These are phyloP conservation scores for Coboldia fuscipes DNA, from an alignment of 1,140 invertebrate genomes.

Conservation along the genomic window DNA sequence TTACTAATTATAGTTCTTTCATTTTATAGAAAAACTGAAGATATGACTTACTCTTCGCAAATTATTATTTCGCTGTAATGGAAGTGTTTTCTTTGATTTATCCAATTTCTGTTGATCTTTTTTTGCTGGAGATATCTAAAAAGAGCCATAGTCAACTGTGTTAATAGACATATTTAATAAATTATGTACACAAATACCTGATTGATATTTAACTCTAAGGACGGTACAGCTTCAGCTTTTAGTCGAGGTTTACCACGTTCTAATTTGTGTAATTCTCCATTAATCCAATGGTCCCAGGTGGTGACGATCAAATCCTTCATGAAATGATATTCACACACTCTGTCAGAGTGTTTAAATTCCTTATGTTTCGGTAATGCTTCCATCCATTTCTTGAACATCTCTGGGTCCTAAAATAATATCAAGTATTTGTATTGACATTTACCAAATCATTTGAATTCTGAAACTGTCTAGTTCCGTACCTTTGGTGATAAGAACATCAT, in stretches of 20 bases:
- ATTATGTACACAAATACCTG: neutral
- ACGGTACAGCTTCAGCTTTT: constrained; percentile 5
- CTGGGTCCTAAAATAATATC: constrained; percentile 1
- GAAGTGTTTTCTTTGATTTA: neutral
- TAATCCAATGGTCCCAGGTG: constrained; percentile 5
- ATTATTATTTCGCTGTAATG: neutral
- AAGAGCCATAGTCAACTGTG: neutral
- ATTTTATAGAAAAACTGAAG: neutral
- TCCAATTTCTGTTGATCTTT: neutral
- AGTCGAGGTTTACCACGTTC: constrained; percentile 6
- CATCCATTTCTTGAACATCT: constrained; percentile 5
- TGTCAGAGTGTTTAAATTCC: constrained; percentile 3
- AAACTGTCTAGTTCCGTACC: neutral
- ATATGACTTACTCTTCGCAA: neutral
- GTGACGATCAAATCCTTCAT: constrained; percentile 2
- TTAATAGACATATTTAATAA: neutral
- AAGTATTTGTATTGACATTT: neutral
- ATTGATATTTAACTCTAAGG: neutral
- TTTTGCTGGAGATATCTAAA: neutral
- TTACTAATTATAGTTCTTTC: no score
- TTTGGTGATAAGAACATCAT: constrained; percentile 7
- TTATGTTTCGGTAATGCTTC: constrained; percentile 4
- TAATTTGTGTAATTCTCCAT: constrained; percentile 5
- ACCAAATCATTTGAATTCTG: neutral
- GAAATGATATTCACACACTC: constrained; percentile 7